phyloP scores from a whole-genome alignment of 2,113 vertebrate genomes.

The Urocitellus parryii region DNA sequence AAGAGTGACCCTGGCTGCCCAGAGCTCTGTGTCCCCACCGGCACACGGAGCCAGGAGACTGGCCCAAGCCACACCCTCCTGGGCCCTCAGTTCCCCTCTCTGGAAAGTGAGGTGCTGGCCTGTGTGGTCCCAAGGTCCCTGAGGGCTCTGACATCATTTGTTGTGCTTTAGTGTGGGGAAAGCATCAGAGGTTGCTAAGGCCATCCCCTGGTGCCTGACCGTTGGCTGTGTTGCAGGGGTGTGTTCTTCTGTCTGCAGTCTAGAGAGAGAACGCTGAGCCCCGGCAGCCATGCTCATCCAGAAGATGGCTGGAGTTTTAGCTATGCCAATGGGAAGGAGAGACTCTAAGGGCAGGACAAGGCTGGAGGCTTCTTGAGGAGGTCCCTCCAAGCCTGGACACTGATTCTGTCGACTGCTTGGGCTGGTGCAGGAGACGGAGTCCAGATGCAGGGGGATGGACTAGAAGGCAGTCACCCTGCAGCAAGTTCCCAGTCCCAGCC shows the following conservation, averaged over 20 bases:
- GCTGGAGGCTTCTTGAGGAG: not conserved
- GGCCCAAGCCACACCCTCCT: not conserved
- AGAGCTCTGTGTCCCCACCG: not conserved
- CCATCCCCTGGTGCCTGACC: accelerated
- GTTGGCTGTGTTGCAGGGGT: not conserved
- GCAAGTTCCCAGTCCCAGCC: not conserved
- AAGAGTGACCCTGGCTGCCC: not conserved
- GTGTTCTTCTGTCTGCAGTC: not conserved
- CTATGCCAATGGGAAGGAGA: not conserved
- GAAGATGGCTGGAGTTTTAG: not conserved
- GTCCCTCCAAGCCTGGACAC: not conserved
- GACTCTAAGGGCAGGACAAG: not conserved
- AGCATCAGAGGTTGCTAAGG: accelerated
- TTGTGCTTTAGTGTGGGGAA: not conserved
- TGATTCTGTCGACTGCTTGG: not conserved
- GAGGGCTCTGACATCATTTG: accelerated
- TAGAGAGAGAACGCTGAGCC: not conserved
- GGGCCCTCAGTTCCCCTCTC: not conserved
- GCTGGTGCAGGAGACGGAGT: not conserved
- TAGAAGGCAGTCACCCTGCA: no score
- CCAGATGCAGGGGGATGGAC: not conserved
- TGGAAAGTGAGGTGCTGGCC: not conserved
- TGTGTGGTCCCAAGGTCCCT: not conserved
- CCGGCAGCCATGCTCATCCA: not conserved
- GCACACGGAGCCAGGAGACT: not conserved